Base-by-base conservation (phyloP, 2,113 vertebrate species). In the Caretta caretta region DNA sequence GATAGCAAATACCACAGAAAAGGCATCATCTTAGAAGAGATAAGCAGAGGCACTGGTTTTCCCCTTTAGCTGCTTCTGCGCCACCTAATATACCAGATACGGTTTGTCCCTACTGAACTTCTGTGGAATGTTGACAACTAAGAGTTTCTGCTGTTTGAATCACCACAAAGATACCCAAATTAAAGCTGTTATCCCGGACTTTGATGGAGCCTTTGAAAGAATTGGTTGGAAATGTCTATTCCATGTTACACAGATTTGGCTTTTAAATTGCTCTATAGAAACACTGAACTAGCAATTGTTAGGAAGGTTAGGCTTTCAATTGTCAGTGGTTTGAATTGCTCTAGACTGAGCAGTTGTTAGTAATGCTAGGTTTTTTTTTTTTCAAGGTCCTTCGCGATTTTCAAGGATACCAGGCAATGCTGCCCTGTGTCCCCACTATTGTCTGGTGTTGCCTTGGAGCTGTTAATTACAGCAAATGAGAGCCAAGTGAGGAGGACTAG, bases 71-170 rank as follows among this genome's bases (percentile, higher is more conserved):
- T n/a, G 17, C 35, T 69, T 69, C 65, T 69, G 65, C 4, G 10
- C 16, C 65, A n/a, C 31, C 16, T n/a, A 69, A 69, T 69, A 69
- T 69, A 16, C 17, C 17, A 69, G 35, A 69, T n/a, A 65, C 16
- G 9, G 17, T n/a, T 35, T 69, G 35, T 69, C 35, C 35, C 16
- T 69, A 69, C 17, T 69, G 35, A 69, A 69, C 65, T 65, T 31
- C 19, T 10, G 0, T 48, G 11, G 2, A 10, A 7, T 62, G 10
- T 12, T 80, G 48, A 49, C 19, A 69, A 29, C 0, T 1, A 1
- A 3, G 48, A 38, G 29, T 27, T 86, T 75, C 35, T 65, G 8
- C 1, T 42, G 20, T 27, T 27, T 79, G 31, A 85, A 35, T 72
- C 19, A 4, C 20, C 1, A 0, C 31, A 38, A 46, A 4, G 89